These are phyloP conservation scores for Siderastrea radians DNA, from an alignment of 92 coral and sea anemone genomes.

Conservation along the genomic window DNA sequence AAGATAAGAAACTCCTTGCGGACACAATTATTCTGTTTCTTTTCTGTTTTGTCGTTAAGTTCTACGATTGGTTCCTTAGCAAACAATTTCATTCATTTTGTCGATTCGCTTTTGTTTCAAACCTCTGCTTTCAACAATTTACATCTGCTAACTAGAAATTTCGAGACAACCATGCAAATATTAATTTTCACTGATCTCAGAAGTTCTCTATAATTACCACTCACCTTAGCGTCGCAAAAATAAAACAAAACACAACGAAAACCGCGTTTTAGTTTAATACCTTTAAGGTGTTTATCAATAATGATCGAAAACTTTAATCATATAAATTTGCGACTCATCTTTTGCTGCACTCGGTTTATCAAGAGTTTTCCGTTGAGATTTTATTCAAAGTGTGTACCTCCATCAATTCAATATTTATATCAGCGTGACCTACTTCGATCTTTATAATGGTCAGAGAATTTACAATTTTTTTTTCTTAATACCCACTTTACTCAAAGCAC, in stretches of 20 bases:
- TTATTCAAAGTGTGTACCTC: background rate
- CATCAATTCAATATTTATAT: background rate
- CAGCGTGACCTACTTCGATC: background rate
- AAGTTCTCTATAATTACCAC: constrained; percentile 26
- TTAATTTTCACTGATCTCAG: constrained; percentile 22
- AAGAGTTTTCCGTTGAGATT: background rate
- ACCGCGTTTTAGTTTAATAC: constrained; percentile 16
- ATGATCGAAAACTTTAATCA: background rate
- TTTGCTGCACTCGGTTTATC: background rate
- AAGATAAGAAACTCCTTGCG: constrained; percentile 29
- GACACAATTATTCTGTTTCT: constrained; percentile 26
- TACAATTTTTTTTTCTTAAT: no score
- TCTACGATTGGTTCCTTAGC: constrained; percentile 25
- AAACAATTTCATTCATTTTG: constrained; percentile 22
- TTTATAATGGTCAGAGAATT: background rate
- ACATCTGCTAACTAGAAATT: constrained; percentile 19
- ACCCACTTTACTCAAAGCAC: background rate
- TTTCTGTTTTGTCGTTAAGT: background rate
- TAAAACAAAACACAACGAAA: background rate
- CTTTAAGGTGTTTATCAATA: constrained; percentile 10
- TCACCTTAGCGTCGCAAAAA: background rate
- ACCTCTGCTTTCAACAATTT: background rate
- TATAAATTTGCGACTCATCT: background rate
- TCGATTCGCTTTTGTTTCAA: constrained; percentile 28
- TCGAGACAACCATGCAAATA: background rate